phyloP scores from a whole-genome alignment of 2,797 vertebrate species.

The Poeciliopsis presidionis region DNA sequence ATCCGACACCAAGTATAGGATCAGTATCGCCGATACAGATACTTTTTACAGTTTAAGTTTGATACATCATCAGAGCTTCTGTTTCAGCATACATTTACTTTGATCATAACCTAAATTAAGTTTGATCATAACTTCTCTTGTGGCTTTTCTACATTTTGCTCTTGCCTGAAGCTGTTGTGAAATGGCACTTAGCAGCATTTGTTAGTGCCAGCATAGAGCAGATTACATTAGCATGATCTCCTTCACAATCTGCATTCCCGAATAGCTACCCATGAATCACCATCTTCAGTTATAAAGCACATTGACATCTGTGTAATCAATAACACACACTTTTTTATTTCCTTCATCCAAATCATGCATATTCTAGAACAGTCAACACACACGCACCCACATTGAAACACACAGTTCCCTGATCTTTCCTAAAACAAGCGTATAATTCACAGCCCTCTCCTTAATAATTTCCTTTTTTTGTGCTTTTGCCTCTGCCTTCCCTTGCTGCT shows the following conservation, averaged over 20 bases:
- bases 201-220: background rate
- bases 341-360: constrained; percentile 1
- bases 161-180: background rate
- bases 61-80: background rate
- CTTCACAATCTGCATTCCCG: background rate
- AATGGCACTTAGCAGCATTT: background rate
- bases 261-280: background rate
- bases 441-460: constrained; percentile 12
- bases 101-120: no score
- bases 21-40: no score
- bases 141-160: background rate
- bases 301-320: background rate
- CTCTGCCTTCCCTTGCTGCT: constrained; percentile 27
- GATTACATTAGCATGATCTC: background rate
- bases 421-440: background rate
- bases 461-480: background rate
- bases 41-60: no score
- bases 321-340: background rate
- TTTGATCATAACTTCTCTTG: background rate
- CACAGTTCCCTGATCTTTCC: background rate
- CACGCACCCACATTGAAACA: background rate
- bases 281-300: background rate
- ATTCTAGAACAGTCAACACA: background rate
- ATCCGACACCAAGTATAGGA: no score
- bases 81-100: background rate